These are phyloP conservation scores for Poecilia picta DNA, from an alignment of 2,797 vertebrate genomes.

Conservation along the genomic window DNA sequence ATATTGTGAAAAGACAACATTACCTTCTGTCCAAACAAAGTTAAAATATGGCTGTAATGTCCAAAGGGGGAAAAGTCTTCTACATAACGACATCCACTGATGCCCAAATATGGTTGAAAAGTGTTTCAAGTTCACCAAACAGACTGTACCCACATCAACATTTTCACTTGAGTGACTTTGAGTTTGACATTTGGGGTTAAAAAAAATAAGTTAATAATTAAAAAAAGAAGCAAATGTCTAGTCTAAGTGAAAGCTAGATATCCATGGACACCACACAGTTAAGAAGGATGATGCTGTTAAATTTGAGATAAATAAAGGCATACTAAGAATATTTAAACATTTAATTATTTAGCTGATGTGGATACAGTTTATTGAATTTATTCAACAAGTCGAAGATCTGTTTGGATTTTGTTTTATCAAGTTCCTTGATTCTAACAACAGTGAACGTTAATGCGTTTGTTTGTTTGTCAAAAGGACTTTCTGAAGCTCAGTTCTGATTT, in stretches of 20 bases:
- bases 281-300: neutral
- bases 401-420: neutral
- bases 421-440: neutral
- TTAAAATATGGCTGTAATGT: neutral
- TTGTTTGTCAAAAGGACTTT: neutral
- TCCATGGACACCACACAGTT: neutral
- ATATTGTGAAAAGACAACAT: neutral
- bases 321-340: neutral
- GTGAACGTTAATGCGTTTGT: neutral
- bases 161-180: neutral
- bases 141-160: neutral
- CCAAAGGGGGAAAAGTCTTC: neutral
- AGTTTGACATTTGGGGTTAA: neutral
- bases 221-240: neutral
- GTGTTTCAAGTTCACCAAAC: neutral
- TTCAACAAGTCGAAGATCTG: constrained; percentile 15
- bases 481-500: neutral
- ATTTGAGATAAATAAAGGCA: neutral
- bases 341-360: constrained; percentile 6
- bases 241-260: neutral
- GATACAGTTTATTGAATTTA: neutral
- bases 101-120: neutral
- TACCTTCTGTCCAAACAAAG: neutral
- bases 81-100: neutral
- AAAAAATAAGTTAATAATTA: no score